Base-by-base conservation (phyloP, 2,888 invertebrate genomes). In the Cancer borealis region DNA sequence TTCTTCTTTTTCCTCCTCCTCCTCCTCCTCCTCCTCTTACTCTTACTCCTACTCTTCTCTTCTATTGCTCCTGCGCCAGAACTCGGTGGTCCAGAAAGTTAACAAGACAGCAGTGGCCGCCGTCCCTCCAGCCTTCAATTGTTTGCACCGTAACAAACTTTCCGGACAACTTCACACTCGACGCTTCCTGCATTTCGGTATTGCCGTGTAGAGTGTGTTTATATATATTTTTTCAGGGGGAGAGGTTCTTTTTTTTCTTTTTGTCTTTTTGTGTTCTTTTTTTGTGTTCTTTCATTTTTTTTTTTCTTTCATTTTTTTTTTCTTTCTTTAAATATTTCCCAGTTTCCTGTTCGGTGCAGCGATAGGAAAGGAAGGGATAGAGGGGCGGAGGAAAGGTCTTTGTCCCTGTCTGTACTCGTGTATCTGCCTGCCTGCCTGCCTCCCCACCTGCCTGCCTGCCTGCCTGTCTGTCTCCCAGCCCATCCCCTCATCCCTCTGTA, bases 121-220 rank as follows among this genome's bases (percentile, higher is more conserved):
- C 73, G 73, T 26, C 73, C 73, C 73, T 79, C 73, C 73, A 79
- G 73, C n/a, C 73, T 79, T 26, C 73, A 79, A 79, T 79, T 79
- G 73, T 79, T 79, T 79, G 73, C 73, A 79, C 73, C 73, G 73
- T 79, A 79, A 79, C 73, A 79, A 79, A 79, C 73, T 79, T 79
- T 79, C 73, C 73, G 73, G 73, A n/a, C 73, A 79, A 79, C 73
- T 79, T 79, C 73, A 79, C 73, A 26, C 73, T n/a, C 73, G 73
- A 79, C 73, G 73, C 73, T 79, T 79, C 73, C 73, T 79, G 73
- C 73, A 79, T 79, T 79, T 79, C 73, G 26, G 26, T 79, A 26
- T 79, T 79, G 73, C 26, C 73, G 73, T 79, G 73, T 79, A 26
- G 73, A 79, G 26, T 26, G 73, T 79, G 73, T 79, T 79, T 79